Conservation (phyloP, 1,140 invertebrate genomes). For the Chironomus striatipennis region DNA sequence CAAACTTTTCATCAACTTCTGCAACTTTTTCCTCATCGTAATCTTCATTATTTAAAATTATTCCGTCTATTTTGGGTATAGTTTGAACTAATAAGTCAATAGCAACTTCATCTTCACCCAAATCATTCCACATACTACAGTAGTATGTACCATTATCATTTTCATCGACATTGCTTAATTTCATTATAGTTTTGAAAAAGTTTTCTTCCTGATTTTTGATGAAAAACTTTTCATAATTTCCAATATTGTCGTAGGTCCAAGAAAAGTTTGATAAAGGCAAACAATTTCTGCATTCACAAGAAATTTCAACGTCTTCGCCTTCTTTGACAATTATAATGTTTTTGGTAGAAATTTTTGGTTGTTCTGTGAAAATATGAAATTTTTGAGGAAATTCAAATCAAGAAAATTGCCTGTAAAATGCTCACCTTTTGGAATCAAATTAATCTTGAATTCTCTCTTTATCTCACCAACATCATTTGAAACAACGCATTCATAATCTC, state of each 20-base stretch:
- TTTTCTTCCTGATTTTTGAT: neutral
- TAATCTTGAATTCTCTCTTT: neutral
- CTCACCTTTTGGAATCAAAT: neutral
- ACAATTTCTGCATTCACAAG: neutral
- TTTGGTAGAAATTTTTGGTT: neutral
- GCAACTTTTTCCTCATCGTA: neutral
- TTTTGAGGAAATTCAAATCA: neutral
- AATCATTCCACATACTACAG: neutral
- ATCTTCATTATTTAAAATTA: neutral
- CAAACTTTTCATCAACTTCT: neutral
- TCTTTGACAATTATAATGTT: neutral
- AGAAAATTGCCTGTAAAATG: neutral
- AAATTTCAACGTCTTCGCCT: neutral
- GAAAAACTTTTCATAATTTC: neutral
- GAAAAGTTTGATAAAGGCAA: neutral
- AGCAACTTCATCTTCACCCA: neutral
- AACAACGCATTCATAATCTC: neutral
- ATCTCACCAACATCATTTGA: neutral
- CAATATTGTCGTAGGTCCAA: neutral
- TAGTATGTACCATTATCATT: neutral
- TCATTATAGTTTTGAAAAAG: neutral
- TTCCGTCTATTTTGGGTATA: neutral
- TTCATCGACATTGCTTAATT: neutral
- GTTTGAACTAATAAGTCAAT: slow-evolving; percentile 3
- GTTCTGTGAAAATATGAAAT: neutral